Conservation (phyloP, 2,797 vertebrate species). For the Semotilus atromaculatus region DNA sequence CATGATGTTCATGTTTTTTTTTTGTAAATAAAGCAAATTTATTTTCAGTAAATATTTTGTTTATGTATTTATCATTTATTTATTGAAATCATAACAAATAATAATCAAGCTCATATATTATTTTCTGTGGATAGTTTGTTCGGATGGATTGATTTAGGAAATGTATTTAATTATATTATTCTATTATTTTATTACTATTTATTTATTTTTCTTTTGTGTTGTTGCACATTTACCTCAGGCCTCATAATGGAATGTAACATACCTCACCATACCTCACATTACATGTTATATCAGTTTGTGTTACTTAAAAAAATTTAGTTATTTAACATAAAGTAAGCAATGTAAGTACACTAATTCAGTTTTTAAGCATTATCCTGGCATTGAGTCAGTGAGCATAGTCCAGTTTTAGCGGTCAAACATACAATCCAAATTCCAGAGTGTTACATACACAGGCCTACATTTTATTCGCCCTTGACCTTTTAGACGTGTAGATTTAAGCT, state of each 20-base stretch:
- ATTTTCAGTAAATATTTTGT: background rate
- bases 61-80: background rate
- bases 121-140: background rate
- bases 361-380: background rate
- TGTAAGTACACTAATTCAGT: background rate
- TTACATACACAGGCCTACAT: conserved; percentile 67
- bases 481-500: conserved; percentile 72
- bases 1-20: background rate
- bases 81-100: background rate
- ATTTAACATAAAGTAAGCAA: background rate
- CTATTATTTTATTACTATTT: background rate
- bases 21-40: conserved; percentile 7
- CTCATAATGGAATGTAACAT: background rate
- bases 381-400: background rate
- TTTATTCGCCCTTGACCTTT: conserved; percentile 77
- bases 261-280: background rate
- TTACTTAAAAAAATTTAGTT: too few relatives aligned
- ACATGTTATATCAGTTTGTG: background rate
- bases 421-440: conserved; percentile 64
- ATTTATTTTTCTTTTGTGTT: background rate
- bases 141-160: background rate
- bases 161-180: background rate
- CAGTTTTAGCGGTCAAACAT: conserved; percentile 54
- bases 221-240: background rate
- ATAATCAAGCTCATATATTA: background rate